These are phyloP conservation scores for Herpailurus yagouaroundi DNA, from an alignment of 2,113 vertebrate genomes.

Conservation along the genomic window DNA sequence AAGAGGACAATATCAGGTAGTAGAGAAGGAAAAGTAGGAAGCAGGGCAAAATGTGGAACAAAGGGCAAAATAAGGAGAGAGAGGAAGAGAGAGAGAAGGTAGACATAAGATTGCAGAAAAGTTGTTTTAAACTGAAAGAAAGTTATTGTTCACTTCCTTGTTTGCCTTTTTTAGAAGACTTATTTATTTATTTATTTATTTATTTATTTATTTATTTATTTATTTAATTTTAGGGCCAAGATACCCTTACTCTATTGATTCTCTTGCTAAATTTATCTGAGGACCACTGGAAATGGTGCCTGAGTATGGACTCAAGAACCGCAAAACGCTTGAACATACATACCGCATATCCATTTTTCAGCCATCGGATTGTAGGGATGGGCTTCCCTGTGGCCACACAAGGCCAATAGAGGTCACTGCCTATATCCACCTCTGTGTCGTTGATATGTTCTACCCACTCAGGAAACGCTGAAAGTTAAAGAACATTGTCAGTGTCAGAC, in stretches of 20 bases:
- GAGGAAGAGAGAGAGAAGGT: constrained; percentile 19
- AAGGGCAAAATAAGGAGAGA: constrained; percentile 62
- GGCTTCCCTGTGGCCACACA: constrained; percentile 94
- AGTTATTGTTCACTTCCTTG: neutral
- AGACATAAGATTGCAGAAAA: constrained; percentile 49
- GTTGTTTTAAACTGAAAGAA: constrained; percentile 48
- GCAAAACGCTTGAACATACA: constrained; percentile 51
- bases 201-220: too few relatives aligned
- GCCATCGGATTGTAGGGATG: constrained; percentile 92
- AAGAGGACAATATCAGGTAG: constrained; percentile 52
- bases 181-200: neutral
- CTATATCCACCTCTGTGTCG: constrained; percentile 93
- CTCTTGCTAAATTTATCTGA: neutral
- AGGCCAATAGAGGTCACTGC: constrained; percentile 93
- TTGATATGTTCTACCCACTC: constrained; percentile 95
- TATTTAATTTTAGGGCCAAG: neutral
- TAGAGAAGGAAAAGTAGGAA: constrained; percentile 48
- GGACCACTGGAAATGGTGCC: neutral
- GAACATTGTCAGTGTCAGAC: constrained; percentile 43
- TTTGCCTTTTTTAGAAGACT: neutral
- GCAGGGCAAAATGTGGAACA: constrained; percentile 28
- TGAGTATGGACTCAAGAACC: neutral
- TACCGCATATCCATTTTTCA: constrained; percentile 94
- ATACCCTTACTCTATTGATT: neutral
- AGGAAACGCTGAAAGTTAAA: constrained; percentile 90